phyloP scores from a whole-genome alignment of 2,888 invertebrate genomes.

The Coremacera marginata region DNA sequence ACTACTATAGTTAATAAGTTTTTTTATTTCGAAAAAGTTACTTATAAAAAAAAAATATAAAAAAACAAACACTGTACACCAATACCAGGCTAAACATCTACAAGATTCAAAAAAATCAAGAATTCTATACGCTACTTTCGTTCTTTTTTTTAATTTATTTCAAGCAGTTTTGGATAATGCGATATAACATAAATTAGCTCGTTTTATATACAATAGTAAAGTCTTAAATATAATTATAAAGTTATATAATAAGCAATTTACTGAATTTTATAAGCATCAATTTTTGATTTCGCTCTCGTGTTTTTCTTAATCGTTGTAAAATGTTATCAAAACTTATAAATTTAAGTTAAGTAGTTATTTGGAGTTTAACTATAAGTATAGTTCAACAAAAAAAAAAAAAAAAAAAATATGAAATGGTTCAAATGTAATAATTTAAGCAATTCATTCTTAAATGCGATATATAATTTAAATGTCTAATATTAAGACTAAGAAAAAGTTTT shows the following conservation, averaged over 20 bases:
- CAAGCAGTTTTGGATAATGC: not conserved
- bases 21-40: too few relatives aligned
- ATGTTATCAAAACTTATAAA: not conserved
- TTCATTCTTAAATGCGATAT: not conserved
- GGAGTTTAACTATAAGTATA: too few relatives aligned
- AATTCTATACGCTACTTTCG: not conserved
- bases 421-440: too few relatives aligned
- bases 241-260: not conserved
- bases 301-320: not conserved
- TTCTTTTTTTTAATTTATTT: not conserved
- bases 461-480: not conserved
- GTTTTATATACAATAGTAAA: not conserved
- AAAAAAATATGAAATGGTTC: too few relatives aligned
- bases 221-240: not conserved
- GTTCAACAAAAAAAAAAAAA: too few relatives aligned
- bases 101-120: too few relatives aligned
- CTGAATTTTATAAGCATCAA: not conserved
- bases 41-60: too few relatives aligned
- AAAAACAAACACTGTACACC: too few relatives aligned
- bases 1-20: too few relatives aligned
- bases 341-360: too few relatives aligned
- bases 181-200: not conserved
- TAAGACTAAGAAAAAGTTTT: constrained; percentile 7
- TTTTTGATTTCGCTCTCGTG: not conserved
- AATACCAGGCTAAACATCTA: too few relatives aligned